A percentile compares a stretch with the other conserved stretches of the same genome.
These are phyloP conservation scores for Eilema caniola DNA, from an alignment of 2,888 invertebrate genomes.

Conservation along the genomic window DNA sequence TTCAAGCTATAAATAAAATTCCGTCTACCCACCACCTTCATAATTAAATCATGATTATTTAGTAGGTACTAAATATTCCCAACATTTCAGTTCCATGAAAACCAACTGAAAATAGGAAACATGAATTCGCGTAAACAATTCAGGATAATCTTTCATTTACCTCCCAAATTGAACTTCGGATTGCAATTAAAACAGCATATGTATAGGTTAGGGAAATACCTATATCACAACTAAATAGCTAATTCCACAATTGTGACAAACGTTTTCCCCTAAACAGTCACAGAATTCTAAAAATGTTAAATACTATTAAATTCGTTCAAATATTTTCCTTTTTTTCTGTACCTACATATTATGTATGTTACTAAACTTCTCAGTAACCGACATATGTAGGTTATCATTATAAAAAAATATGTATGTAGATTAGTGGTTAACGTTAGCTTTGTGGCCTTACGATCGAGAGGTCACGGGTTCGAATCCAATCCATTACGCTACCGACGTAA, in stretches of 20 bases:
- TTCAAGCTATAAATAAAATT: too few species aligned
- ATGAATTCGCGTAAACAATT: neutral
- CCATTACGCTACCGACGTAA: too few species aligned
- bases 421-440: too few species aligned
- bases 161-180: neutral
- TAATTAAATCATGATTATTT: too few species aligned
- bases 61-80: neutral
- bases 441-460: too few species aligned
- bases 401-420: too few species aligned
- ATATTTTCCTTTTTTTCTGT: neutral
- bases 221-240: neutral
- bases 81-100: neutral
- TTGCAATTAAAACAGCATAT: neutral
- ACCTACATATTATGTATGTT: neutral
- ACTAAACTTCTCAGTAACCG: neutral
- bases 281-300: neutral
- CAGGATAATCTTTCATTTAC: neutral
- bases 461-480: too few species aligned
- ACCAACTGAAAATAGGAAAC: neutral
- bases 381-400: too few species aligned
- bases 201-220: neutral
- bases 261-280: neutral
- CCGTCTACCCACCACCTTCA: too few species aligned
- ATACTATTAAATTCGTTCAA: neutral
- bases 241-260: neutral